Evolutionary conservation across 2,888 invertebrate genomes (phyloP).

Genomic region (Cosmia trapezina): DNA sequence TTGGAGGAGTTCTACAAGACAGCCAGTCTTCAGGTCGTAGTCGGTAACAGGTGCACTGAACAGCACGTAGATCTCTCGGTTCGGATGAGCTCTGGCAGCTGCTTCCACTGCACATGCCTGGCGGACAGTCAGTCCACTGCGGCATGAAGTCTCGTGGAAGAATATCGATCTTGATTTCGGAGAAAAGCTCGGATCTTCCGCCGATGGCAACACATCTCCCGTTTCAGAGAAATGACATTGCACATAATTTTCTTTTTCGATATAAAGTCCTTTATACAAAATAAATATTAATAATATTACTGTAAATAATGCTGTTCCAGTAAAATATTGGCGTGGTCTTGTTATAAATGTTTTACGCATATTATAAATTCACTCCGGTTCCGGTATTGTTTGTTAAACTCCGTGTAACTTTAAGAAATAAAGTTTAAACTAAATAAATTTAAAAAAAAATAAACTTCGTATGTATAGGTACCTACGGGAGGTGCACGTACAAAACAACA

Average conservation of each 20-base stretch:
- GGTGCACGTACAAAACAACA: not conserved
- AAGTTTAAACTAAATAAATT: not conserved
- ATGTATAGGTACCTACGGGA: not conserved
- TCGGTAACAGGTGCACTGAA: slow-evolving; percentile 69
- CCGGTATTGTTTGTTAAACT: not conserved
- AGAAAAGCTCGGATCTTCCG: slow-evolving; percentile 57
- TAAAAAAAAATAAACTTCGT: not conserved
- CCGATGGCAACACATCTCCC: slow-evolving; percentile 65
- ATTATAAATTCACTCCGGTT: not conserved
- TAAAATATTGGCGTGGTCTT: not conserved
- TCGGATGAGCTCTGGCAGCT: slow-evolving; percentile 91
- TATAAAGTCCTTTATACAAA: not conserved
- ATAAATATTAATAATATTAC: slow-evolving; percentile 20
- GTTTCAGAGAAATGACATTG: slow-evolving; percentile 29
- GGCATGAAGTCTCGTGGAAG: slow-evolving; percentile 92
- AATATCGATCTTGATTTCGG: slow-evolving; percentile 89
- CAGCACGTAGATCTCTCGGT: slow-evolving; percentile 89
- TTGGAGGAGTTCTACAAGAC: slow-evolving; percentile 30
- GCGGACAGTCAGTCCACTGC: slow-evolving; percentile 87
- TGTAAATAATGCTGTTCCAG: not conserved
- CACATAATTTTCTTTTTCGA: not conserved
- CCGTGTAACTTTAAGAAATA: not conserved
- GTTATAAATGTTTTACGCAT: slow-evolving; percentile 1
- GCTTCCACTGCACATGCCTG: slow-evolving; percentile 93
- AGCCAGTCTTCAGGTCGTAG: slow-evolving; percentile 26